These are phyloP conservation scores for Brachionichthys hirsutus DNA, from an alignment of 2,113 vertebrate genomes.

Conservation along the genomic window DNA sequence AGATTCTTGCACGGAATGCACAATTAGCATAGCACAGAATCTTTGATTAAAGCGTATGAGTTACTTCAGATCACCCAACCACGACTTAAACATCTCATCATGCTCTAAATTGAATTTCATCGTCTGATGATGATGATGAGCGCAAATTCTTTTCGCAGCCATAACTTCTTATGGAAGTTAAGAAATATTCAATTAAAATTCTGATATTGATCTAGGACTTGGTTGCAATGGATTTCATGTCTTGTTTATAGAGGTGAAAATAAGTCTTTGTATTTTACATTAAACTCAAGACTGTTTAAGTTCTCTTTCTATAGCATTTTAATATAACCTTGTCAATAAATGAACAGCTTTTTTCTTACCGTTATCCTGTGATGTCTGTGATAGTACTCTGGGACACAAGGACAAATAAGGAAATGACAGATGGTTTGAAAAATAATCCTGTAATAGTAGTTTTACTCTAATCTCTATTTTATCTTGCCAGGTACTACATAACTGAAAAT, in stretches of 20 bases:
- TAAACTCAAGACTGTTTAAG: too few relatives aligned
- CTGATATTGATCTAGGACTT: neutral
- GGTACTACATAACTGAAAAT: too few relatives aligned
- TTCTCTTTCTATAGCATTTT: slow-evolving; percentile 15
- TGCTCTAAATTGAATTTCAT: slow-evolving; percentile 63
- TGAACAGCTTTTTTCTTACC: slow-evolving; percentile 33
- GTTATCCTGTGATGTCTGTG: slow-evolving; percentile 8
- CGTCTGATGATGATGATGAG: too few relatives aligned
- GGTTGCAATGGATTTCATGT: slow-evolving; percentile 19
- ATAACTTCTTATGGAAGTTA: too few relatives aligned
- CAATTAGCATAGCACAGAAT: slow-evolving; percentile 1
- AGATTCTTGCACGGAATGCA: slow-evolving; percentile 3
- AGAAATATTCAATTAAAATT: too few relatives aligned
- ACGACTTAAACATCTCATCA: slow-evolving; percentile 6
- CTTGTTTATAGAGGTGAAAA: slow-evolving; percentile 12
- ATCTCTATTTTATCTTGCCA: too few relatives aligned
- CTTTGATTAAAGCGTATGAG: slow-evolving; percentile 7
- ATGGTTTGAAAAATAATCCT: too few relatives aligned
- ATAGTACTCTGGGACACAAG: neutral
- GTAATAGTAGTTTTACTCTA: too few relatives aligned
- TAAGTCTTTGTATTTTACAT: too few relatives aligned
- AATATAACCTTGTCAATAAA: slow-evolving; percentile 58
- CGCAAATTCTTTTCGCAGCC: too few relatives aligned
- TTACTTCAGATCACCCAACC: slow-evolving; percentile 3
- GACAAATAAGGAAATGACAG: too few relatives aligned